Evolutionary conservation across 2,888 invertebrate species (phyloP), one percentile per base, ranked within the genome.

Genomic region (Ormyrus thymus): DNA sequence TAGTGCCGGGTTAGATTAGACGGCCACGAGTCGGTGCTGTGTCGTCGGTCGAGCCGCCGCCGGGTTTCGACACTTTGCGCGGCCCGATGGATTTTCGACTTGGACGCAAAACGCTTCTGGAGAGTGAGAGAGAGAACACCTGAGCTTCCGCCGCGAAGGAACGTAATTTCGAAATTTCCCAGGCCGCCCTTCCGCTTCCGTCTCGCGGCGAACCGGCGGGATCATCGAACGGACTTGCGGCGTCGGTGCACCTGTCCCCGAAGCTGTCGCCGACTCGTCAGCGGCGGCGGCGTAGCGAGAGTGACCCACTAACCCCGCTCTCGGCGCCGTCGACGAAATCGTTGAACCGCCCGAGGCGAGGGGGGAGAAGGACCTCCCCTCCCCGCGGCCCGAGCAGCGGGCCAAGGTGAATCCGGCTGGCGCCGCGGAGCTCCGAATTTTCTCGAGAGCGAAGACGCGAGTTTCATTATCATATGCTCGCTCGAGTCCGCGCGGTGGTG

Each of bases 251-350:
- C 72, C 72, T 73, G 65, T 51, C 61, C 61, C 13, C 59, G 55
- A 78, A 73, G 73, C 78, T 68, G 72, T 72, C 68, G 55, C 6
- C 71, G 65, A 43, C 48, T 50, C 80, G 68, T 68, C 75, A 65
- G 10, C 46, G 9, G 51, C 13, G 11, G 58, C 55, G 15, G 61
- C 58, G 74, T 29, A 80, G 89, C 84, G 88, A 89, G 88, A 89
- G 88, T 89, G 88, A 89, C 89, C 89, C 85, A 89, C 88, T 89
- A 87, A 89, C 89, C 89, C 85, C 84, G 84, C 86, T 85, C 58
- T 66, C 13, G 58, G 76, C 75, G 80, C 45, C 76, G 79, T 64
- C 79, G 72, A 79, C 80, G 79, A 83, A 83, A 83, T 82, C 81
- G 81, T 81, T 70, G 76, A 76, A 79, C 79, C 82, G 61, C 76